phyloP scores from a whole-genome alignment of 2,797 vertebrate species.

The Mormyrus proboscirostris region DNA sequence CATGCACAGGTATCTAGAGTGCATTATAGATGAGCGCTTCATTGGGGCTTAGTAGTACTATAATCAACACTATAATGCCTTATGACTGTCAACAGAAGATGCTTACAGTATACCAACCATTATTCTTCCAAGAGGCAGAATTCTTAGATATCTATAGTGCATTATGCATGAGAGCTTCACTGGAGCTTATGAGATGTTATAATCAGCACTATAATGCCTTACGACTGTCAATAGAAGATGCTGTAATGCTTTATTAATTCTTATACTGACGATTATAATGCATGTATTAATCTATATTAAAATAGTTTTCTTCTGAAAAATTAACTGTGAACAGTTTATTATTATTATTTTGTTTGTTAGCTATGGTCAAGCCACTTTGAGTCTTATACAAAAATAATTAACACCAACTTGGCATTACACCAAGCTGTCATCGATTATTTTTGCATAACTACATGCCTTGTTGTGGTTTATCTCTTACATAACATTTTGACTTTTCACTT shows the following conservation, averaged over 20 bases:
- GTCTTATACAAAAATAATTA: background rate
- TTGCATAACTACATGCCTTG: background rate
- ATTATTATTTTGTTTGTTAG: background rate
- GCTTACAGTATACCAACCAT: background rate
- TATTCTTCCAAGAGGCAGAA: background rate
- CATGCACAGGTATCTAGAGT: background rate
- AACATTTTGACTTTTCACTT: background rate
- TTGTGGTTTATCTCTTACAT: background rate
- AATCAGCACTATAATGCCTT: background rate
- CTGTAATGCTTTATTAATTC: background rate
- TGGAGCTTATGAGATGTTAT: background rate
- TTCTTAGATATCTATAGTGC: background rate
- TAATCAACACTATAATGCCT: background rate
- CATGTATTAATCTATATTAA: background rate
- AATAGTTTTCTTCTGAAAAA: background rate
- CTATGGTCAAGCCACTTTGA: background rate
- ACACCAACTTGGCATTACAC: background rate
- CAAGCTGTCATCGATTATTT: background rate
- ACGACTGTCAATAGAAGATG: background rate
- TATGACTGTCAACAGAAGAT: background rate
- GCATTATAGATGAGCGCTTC: background rate
- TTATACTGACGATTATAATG: background rate
- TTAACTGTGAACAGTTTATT: background rate
- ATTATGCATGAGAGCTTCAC: background rate
- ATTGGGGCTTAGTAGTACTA: background rate